These are phyloP conservation scores for Eilema griseolum DNA, from an alignment of 2,888 invertebrate genomes.

Conservation along the genomic window DNA sequence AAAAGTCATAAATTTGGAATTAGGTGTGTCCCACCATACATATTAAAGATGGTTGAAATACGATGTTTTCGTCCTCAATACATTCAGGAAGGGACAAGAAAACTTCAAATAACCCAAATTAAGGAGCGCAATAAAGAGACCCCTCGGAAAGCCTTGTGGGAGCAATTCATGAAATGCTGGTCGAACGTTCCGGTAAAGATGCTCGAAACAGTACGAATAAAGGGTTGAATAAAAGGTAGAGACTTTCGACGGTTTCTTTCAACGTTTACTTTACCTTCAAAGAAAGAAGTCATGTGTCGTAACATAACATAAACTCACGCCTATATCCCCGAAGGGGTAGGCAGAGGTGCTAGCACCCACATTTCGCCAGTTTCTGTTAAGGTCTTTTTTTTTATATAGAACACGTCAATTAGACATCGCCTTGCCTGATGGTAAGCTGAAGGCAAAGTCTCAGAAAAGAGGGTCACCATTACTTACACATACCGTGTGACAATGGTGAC, in stretches of 20 bases:
- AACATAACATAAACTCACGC: too few relatives aligned
- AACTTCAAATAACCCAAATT: slow-evolving; percentile 80
- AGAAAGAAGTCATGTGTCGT: slow-evolving; percentile 11
- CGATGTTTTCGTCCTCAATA: slow-evolving; percentile 64
- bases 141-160: slow-evolving; percentile 76
- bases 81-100: slow-evolving; percentile 71
- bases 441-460: too few relatives aligned
- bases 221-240: slow-evolving; percentile 65
- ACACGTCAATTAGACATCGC: too few relatives aligned
- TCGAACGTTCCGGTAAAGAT: slow-evolving; percentile 71
- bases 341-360: too few relatives aligned
- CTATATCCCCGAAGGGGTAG: too few relatives aligned
- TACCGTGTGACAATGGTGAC: too few relatives aligned
- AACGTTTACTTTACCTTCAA: slow-evolving; percentile 37
- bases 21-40: slow-evolving; percentile 45
- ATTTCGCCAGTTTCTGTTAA: too few relatives aligned
- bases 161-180: slow-evolving; percentile 77
- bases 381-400: too few relatives aligned
- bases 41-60: slow-evolving; percentile 61
- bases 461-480: too few relatives aligned
- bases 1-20: slow-evolving; percentile 60
- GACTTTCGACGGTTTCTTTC: slow-evolving; percentile 50
- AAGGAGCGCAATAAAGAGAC: slow-evolving; percentile 78
- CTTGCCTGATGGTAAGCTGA: too few relatives aligned
- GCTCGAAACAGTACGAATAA: slow-evolving; percentile 65